Evolutionary conservation across 2,888 invertebrate species (phyloP).

Genomic region (Idaea straminata): DNA sequence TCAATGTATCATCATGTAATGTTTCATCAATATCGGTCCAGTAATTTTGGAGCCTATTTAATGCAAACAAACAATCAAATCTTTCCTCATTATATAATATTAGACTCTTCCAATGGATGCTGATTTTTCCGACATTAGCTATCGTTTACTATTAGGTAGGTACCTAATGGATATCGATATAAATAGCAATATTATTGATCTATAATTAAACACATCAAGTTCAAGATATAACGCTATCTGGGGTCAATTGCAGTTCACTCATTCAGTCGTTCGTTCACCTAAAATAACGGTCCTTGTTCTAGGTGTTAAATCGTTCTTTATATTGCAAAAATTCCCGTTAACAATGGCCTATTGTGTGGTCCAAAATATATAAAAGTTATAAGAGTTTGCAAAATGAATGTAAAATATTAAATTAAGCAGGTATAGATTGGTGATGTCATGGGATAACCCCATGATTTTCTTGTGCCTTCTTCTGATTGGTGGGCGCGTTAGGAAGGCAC

Average conservation of each 20-base stretch:
- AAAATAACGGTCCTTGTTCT: not conserved
- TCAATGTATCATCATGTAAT: no score
- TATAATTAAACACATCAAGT: not conserved
- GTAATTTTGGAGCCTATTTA: no score
- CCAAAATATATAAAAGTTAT: not conserved
- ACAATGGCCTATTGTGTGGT: not conserved
- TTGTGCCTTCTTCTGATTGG: no score
- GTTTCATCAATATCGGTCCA: no score
- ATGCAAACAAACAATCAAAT: no score
- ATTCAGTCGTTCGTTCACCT: not conserved
- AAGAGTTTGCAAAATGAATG: not conserved
- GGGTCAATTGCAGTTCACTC: not conserved
- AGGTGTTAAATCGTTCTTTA: not conserved
- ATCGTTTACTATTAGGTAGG: not conserved
- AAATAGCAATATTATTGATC: not conserved
- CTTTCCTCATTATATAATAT: no score
- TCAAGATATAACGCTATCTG: constrained; percentile 1
- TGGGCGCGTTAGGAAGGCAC: no score
- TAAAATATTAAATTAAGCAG: not conserved
- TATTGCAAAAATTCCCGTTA: not conserved
- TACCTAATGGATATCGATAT: not conserved
- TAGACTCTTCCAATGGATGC: no score
- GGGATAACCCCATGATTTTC: no score
- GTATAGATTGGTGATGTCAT: not conserved
- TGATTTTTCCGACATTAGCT: no score